Evolutionary conservation across 2,113 vertebrate species (phyloP), one percentile per base, ranked within the genome.

Genomic region (Tyto alba): DNA sequence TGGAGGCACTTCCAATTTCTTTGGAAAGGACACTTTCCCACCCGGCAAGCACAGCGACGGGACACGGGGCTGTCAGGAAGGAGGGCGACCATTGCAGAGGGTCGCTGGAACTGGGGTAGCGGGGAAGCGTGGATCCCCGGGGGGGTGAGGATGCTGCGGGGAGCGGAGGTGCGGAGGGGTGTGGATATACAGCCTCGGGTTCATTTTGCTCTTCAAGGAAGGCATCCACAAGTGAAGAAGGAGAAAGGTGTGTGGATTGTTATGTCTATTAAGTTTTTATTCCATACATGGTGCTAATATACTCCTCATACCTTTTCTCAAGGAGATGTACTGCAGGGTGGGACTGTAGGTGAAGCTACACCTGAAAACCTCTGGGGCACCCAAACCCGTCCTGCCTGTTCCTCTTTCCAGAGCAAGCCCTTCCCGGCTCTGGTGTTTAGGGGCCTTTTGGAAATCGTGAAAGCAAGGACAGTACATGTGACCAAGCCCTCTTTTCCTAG

Each of bases 81-180:
- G 43, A 81, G 48, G 13, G 19, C 2, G 11, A 36, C 19, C 7
- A 38, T 19, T 50, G 55, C 21, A 16, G 1, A 5, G 47, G 56
- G 26, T 47, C 13, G 1, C 22, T 74, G 79, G 13, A 88, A n/a
- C 7, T 36, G 45, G 30, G 26, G n/a, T 6, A 19, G 45, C 2
- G 7, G 56, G 26, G 23, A 71, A n/a, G 20, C 1, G 16, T 34
- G 47, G 71, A 71, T 13, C 20, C 62, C 62, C 0, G 0, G 78
- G 60, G 1, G 9, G 26, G 25, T 43, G 60, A 82, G 41, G 66
- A 25, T 47, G 57, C 41, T 57, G 60, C 34, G 56, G 71, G 17
- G 50, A 79, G 52, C 34, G 50, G 48, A 57, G 30, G 26, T 4
- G 1, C 3, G 3, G 10, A 38, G 26, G 10, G 14, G 11, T 36